Conservation (phyloP, 2,888 invertebrate species). For the Napeogenes sylphis region DNA sequence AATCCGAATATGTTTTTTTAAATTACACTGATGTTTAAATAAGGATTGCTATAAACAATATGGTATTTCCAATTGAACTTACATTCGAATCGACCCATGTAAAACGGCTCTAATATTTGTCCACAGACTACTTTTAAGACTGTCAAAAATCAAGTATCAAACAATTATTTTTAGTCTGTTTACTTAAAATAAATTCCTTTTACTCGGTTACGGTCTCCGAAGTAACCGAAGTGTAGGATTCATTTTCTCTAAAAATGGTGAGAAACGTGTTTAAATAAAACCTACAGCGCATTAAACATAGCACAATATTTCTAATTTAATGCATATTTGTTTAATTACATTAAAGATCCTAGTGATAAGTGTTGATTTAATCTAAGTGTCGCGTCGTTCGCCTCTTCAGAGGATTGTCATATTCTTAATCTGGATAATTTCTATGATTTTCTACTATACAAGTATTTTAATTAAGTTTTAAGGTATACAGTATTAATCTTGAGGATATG, state of each 20-base stretch:
- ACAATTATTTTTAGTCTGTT: slow-evolving; percentile 9
- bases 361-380: slow-evolving; percentile 23
- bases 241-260: slow-evolving; percentile 39
- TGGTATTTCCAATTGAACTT: no score
- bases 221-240: slow-evolving; percentile 32
- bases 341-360: slow-evolving; percentile 24
- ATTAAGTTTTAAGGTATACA: no score
- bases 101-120: no score
- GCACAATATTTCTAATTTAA: not conserved
- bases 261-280: slow-evolving; percentile 33
- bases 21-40: no score
- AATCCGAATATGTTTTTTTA: no score
- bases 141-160: not conserved
- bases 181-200: slow-evolving; percentile 24
- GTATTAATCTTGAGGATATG: no score
- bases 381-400: slow-evolving; percentile 10
- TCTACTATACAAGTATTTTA: not conserved
- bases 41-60: no score
- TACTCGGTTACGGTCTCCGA: slow-evolving; percentile 33
- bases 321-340: slow-evolving; percentile 3
- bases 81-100: no score
- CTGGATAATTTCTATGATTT: not conserved
- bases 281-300: slow-evolving; percentile 8
- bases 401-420: not conserved
- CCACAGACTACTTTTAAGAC: no score